A percentile compares a stretch with the other conserved stretches of the same genome.
Evolutionary conservation across 1,140 invertebrate species (phyloP).

Genomic region (Scaptomyza hsui): DNA sequence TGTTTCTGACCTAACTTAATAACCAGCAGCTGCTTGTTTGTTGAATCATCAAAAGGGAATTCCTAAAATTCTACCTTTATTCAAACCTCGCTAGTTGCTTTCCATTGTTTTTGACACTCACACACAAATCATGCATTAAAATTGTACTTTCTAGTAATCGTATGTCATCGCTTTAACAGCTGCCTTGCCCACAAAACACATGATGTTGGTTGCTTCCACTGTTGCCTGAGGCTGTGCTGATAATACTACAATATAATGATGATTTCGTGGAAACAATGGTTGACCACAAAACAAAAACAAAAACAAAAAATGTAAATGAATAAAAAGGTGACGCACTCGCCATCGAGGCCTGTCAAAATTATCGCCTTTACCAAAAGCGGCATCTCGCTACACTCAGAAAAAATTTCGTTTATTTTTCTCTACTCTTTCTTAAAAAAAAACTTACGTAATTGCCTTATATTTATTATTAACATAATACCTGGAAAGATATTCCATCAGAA

Average conservation of each 20-base stretch:
- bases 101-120: too few species aligned
- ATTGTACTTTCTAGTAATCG: background rate
- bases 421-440: constrained; percentile 1
- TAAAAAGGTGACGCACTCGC: constrained; percentile 29
- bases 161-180: background rate
- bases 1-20: constrained; percentile 20
- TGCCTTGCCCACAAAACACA: constrained; percentile 6
- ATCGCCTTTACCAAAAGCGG: constrained; percentile 1
- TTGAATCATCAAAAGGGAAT: too few species aligned
- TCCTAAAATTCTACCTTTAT: too few species aligned
- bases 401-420: background rate
- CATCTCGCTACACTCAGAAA: constrained; percentile 16
- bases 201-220: background rate
- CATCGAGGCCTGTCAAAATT: constrained; percentile 2
- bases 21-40: too few species aligned
- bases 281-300: constrained; percentile 12
- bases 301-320: background rate
- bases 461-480: constrained; percentile 39
- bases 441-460: constrained; percentile 29
- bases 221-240: constrained; percentile 17
- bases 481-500: constrained; percentile 35
- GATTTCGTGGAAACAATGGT: constrained; percentile 37
- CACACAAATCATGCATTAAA: too few species aligned
- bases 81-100: too few species aligned
- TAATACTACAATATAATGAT: constrained; percentile 9